Percentiles rank a stretch among this genome's conserved stretches.
These are phyloP conservation scores for Apamea monoglypha DNA, from an alignment of 2,888 invertebrate species.

Conservation along the genomic window DNA sequence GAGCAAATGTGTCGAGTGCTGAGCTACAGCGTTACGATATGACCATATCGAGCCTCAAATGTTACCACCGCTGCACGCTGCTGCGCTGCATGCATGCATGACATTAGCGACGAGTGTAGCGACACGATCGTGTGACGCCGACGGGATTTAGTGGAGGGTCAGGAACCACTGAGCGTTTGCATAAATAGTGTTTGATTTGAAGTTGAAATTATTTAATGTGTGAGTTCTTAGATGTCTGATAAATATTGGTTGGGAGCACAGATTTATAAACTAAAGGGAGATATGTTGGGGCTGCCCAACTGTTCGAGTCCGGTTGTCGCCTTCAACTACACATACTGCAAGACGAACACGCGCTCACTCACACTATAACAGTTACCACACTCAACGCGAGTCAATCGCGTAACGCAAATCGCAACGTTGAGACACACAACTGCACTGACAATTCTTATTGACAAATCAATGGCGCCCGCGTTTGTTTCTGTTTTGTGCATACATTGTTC, in stretches of 20 bases:
- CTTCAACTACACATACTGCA: too few species aligned
- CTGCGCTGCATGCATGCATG: slow-evolving; percentile 7
- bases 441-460: too few species aligned
- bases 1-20: slow-evolving; percentile 36
- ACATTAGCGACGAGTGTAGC: neutral
- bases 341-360: too few species aligned
- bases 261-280: too few species aligned
- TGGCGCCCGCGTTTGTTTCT: too few species aligned
- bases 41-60: slow-evolving; percentile 20
- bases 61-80: slow-evolving; percentile 2
- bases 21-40: slow-evolving; percentile 4
- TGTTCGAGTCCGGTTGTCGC: too few species aligned
- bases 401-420: too few species aligned
- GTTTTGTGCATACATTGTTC: too few species aligned
- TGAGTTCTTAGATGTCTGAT: neutral
- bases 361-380: too few species aligned
- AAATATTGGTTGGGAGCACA: neutral
- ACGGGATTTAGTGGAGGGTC: neutral
- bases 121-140: neutral
- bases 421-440: too few species aligned
- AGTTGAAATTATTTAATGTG: slow-evolving; percentile 1
- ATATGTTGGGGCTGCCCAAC: too few species aligned
- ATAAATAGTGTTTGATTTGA: slow-evolving; percentile 6
- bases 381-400: too few species aligned
- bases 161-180: neutral